Conservation (phyloP, 2,113 vertebrate species). For the Nymphicus hollandicus region DNA sequence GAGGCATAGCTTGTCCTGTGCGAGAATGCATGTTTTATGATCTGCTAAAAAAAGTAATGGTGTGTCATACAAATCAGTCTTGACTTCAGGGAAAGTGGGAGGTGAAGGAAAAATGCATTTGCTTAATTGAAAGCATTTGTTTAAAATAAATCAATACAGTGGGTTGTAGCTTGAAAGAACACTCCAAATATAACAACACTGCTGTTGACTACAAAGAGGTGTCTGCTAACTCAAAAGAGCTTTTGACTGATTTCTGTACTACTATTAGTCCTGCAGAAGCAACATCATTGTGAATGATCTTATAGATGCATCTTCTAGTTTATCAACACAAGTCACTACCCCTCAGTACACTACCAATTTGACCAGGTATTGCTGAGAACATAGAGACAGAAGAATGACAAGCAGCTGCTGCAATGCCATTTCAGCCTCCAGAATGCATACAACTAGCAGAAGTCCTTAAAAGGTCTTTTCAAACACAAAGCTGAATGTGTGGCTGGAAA, state of each 20-base stretch:
- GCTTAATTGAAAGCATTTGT: conserved; percentile 38
- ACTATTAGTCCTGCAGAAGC: neutral
- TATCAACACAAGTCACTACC: neutral
- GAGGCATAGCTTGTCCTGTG: neutral
- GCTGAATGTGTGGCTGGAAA: neutral
- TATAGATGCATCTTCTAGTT: neutral
- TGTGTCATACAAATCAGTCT: conserved; percentile 20
- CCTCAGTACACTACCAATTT: neutral
- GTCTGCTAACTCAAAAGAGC: neutral
- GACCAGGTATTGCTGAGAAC: neutral
- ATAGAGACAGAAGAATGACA: neutral
- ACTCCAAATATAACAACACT: neutral
- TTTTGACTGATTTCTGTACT: neutral
- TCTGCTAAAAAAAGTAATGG: conserved; percentile 18
- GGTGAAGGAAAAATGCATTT: conserved; percentile 18
- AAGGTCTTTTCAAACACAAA: neutral
- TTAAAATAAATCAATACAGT: conserved; percentile 47
- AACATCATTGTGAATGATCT: neutral
- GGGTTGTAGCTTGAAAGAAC: neutral
- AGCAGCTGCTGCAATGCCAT: neutral
- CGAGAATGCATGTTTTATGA: neutral
- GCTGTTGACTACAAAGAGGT: neutral
- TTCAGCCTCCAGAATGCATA: neutral
- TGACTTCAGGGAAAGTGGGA: conserved; percentile 16
- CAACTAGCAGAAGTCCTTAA: neutral